Conservation (phyloP, 2,113 vertebrate species). For the Callopanchax toddi region DNA sequence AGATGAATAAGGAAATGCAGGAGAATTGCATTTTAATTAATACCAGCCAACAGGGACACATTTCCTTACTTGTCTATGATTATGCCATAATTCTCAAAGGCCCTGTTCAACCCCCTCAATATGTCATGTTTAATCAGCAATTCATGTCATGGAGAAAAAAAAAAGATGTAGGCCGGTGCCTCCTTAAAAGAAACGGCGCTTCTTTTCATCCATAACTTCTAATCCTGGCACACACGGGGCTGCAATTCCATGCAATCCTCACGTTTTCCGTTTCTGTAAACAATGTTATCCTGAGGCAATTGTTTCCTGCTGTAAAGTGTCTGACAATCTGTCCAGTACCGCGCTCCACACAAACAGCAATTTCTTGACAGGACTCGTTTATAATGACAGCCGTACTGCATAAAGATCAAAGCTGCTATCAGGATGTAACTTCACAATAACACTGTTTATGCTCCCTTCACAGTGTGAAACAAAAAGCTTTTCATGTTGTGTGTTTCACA, state of each 20-base stretch:
- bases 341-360: constrained; percentile 51
- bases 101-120: constrained; percentile 47
- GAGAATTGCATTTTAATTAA: constrained; percentile 52
- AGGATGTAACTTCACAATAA: constrained; percentile 32
- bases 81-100: constrained; percentile 56
- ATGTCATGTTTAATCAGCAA: constrained; percentile 69
- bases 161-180: constrained; percentile 54
- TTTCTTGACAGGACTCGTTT: constrained; percentile 58
- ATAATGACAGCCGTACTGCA: constrained; percentile 53
- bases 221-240: constrained; percentile 31
- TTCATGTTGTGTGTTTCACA: constrained; percentile 33
- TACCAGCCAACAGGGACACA: constrained; percentile 57
- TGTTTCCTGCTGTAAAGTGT: constrained; percentile 49
- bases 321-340: constrained; percentile 55
- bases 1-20: constrained; percentile 27
- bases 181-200: constrained; percentile 57
- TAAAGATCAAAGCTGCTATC: constrained; percentile 55
- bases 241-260: constrained; percentile 14
- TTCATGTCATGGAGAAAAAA: constrained; percentile 50
- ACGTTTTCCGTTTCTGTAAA: constrained; percentile 44
- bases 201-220: constrained; percentile 47
- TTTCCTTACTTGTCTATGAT: constrained; percentile 56
- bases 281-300: constrained; percentile 57
- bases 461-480: constrained; percentile 18
- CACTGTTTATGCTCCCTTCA: constrained; percentile 32